Base-by-base conservation (phyloP, 2,888 invertebrate species). In the Hydrotaea diabolus region DNA sequence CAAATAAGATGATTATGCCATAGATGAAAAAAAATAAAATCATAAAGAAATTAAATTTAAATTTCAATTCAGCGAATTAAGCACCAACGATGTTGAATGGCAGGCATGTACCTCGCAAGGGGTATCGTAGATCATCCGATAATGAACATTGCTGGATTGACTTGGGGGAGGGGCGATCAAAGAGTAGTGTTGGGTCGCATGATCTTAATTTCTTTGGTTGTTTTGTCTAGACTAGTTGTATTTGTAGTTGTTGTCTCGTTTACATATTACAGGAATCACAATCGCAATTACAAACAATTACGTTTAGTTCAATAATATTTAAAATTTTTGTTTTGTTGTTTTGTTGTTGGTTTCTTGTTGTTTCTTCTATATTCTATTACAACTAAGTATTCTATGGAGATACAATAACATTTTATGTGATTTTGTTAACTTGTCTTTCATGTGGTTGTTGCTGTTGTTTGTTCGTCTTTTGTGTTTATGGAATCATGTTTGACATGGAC, bases 201-300 rank as follows among this genome's bases (percentile, higher is more conserved):
- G 66, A 55, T 43, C 13, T 69, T 62, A 21, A 13, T 39, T 76
- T 15, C 8, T 66, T 26, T 74, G 55, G 11, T 59, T 64, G 15
- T 39, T 64, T n/a, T 39, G 31, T 72, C 75, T 77, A 57, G 71
- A 66, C 66, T 73, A 64, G n/a, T 46, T 46, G 46, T 46, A 43
- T 9, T 39, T 66, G 17, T 43, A 39, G 19, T 64, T 64, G 9
- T 66, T 21, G 21, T 66, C 43, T 66, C 66, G 36, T 43, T 74
- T 79, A 79, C 3, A 77, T 75, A 62, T 85, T 77, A 75, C 80
- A 80, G 75, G 71, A 85, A 85, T 85, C 82, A 85, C 82, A 80
- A 66, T 76, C 62, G 69, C 69, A 46, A 69, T 46, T 69, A 15
- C 9, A 26, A 26, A 69, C 69, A 69, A 21, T 69, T 69, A 46